Evolutionary conservation across 2,113 vertebrate genomes (phyloP), one percentile per base, ranked within the genome.

Genomic region (Microcebus tavaratra): DNA sequence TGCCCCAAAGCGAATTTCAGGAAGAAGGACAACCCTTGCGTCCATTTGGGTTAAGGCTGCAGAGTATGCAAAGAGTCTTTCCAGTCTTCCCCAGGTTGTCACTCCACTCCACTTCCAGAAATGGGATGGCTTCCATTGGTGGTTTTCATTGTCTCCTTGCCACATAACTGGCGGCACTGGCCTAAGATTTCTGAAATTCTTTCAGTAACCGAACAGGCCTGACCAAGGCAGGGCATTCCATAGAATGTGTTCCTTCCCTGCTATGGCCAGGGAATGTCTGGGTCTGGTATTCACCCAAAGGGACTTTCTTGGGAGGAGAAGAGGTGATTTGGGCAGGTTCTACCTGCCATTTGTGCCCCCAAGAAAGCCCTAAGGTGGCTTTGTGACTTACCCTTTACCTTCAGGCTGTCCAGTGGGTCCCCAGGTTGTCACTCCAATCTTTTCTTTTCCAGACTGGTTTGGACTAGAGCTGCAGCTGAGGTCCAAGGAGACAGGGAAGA

Each of bases 401-500:
- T 13, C 55, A 68, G 59, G 13, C 14, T 65, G 18, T 3, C 55
- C 27, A 15, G 36, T 23, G 48, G 34, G 3, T 31, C 39, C 3
- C 8, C 75, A 90, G 75, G 31, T 21, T 2, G 63, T 91, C 2
- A 65, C 27, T 48, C 57, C 67, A 15, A 9, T 91, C 12, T 79
- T 53, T 72, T 25, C 87, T 94, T 97, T 93, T 81, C 53, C 98
- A 99, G 99, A 99, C 93, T 99, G 99, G 99, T 99, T 99, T 4
- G 99, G 99, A 0, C 99, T 99, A 53, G 99, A 99, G 96, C 98
- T 99, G 59, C 99, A 99, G 96, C 98, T 99, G 92, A 99, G 99
- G 95, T 99, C 99, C 3, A 99, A 98, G 98, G 99, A 99, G 98
- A 99, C 99, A 0, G 99, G 99, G 70, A 99, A 99, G 98, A 99